These are phyloP conservation scores for Cheilosia scutellata DNA, from an alignment of 2,888 invertebrate species.

Conservation along the genomic window DNA sequence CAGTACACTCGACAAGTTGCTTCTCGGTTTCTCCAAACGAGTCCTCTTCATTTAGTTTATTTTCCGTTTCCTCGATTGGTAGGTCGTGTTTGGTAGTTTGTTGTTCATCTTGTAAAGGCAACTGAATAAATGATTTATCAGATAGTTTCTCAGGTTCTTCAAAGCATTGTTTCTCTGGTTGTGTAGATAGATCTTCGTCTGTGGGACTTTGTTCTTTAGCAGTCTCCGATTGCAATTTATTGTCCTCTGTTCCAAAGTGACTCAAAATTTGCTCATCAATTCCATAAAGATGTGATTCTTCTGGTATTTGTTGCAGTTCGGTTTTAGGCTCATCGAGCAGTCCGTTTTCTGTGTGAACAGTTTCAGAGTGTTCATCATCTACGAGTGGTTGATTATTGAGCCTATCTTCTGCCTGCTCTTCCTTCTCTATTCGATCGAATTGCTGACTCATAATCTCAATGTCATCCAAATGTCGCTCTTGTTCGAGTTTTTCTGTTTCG, in stretches of 20 bases:
- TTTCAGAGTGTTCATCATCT: not conserved
- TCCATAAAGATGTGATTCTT: constrained; percentile 18
- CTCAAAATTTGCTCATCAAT: not conserved
- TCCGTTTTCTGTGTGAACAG: not conserved
- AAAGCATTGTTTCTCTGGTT: constrained; percentile 66
- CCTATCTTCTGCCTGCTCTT: constrained; percentile 33
- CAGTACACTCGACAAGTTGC: constrained; percentile 43
- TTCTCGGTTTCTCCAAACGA: constrained; percentile 44
- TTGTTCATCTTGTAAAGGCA: constrained; percentile 30
- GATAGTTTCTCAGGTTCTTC: constrained; percentile 62
- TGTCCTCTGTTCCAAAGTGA: constrained; percentile 3
- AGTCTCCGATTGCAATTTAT: constrained; percentile 40
- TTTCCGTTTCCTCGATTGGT: constrained; percentile 21
- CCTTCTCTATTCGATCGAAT: constrained; percentile 49
- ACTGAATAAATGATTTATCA: constrained; percentile 24
- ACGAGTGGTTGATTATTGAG: constrained; percentile 6
- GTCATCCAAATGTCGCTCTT: constrained; percentile 33
- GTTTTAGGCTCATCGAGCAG: constrained; percentile 20
- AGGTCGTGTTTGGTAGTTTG: constrained; percentile 10
- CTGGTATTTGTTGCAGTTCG: constrained; percentile 23
- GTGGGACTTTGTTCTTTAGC: constrained; percentile 23
- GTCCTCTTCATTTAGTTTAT: constrained; percentile 19
- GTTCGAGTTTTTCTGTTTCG: constrained; percentile 36
- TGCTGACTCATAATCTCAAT: constrained; percentile 55
- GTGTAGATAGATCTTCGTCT: constrained; percentile 49